Percentiles rank a stretch among this genome's conserved stretches.
These are phyloP conservation scores for Amiota mariae DNA, from an alignment of 2,888 invertebrate genomes.

Conservation along the genomic window DNA sequence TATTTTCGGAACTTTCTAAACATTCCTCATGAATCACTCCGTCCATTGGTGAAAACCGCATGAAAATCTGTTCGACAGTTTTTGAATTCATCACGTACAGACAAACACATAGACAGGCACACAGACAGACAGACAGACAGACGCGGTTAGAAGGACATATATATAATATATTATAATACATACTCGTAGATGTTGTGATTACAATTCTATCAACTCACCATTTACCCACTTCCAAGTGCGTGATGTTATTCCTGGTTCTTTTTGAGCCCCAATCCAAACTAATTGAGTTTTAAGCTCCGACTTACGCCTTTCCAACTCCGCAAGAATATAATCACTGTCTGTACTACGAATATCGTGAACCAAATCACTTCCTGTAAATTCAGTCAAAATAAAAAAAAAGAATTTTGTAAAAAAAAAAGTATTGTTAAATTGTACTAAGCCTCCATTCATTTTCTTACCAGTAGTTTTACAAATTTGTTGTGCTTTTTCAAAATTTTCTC, in stretches of 20 bases:
- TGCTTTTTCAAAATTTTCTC: constrained; percentile 88
- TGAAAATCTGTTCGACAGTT: too few relatives aligned
- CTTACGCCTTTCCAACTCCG: constrained; percentile 87
- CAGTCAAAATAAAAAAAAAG: not conserved
- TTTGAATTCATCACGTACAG: too few relatives aligned
- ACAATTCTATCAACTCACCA: constrained; percentile 77
- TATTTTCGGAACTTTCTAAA: too few relatives aligned
- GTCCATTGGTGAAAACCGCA: too few relatives aligned
- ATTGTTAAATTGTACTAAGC: too few relatives aligned
- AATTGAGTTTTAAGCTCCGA: constrained; percentile 86
- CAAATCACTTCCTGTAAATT: constrained; percentile 70
- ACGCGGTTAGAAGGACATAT: too few relatives aligned
- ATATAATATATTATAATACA: too few relatives aligned
- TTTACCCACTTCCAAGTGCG: constrained; percentile 93
- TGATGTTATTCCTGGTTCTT: constrained; percentile 87
- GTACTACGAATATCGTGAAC: constrained; percentile 72
- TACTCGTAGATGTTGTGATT: too few relatives aligned
- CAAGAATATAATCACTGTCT: constrained; percentile 76
- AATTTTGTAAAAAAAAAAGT: not conserved
- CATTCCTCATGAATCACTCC: too few relatives aligned
- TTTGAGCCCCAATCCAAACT: constrained; percentile 93
- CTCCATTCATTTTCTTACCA: constrained; percentile 75
- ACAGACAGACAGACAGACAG: too few relatives aligned
- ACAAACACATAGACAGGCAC: too few relatives aligned
- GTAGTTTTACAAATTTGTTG: constrained; percentile 82